Base-by-base conservation (phyloP, 2,113 vertebrate genomes). In the Acanthochromis polyacanthus region DNA sequence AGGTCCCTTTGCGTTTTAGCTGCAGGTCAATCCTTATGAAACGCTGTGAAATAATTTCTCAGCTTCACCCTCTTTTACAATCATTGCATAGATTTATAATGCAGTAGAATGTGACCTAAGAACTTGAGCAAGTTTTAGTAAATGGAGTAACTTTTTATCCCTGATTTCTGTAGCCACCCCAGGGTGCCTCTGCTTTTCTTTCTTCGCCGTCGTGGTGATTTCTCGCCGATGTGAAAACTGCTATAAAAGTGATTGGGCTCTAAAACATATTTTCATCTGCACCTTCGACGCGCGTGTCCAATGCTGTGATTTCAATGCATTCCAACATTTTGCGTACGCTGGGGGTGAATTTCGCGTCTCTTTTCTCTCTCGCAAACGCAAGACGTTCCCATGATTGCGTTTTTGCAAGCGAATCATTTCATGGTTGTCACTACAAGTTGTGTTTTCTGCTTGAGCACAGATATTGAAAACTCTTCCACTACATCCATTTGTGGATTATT, bases 11-110 rank as follows among this genome's bases (percentile, higher is more conserved):
- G 76, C 36, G 23, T 74, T 84, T 76, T 73, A 76, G 84, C 86
- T 40, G 73, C 83, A 80, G 90, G 91, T 91, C 85, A 81, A 66
- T 78, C 59, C 86, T 91, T 89, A 89, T 63, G 92, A 91, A 93
- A 93, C 15, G 1, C 74, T 36, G 51, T 88, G 92, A 88, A 91
- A 93, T 91, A 4, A 85, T 89, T 83, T 91, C 86, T 78, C 70
- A 75, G 71, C 78, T 53, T 83, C 46, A 45, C 77, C 65, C 61
- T 76, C n/a, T 78, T 90, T 87, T 63, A 84, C 43, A 50, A 76
- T 80, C 75, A 55, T 52, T 40, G 61, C 62, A 30, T 63, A 43
- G n/a, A 80, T 86, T 86, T 74, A 57, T 73, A 81, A 75, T 50
- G 38, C 74, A 59, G 63, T 43, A 1, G 1, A 61, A 30, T 78